Conservation (phyloP, 2,113 vertebrate species). For the Alexandromys fortis region DNA sequence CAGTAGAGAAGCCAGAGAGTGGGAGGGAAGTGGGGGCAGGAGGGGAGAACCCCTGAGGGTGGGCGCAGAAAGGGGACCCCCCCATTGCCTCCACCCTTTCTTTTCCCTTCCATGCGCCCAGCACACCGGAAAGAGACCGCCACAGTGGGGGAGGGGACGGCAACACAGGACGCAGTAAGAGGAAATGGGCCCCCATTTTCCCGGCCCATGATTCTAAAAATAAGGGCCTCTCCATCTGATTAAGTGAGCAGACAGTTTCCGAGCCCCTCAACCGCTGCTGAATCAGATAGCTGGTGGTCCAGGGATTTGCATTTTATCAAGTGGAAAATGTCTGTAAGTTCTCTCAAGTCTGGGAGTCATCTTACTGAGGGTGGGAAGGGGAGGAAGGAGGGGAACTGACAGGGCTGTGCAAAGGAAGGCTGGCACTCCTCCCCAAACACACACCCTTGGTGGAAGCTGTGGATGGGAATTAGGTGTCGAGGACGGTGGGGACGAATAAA, state of each 20-base stretch:
- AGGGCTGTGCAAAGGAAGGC: background rate
- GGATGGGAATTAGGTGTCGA: background rate
- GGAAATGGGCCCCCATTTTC: background rate
- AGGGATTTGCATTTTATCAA: background rate
- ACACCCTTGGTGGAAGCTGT: background rate
- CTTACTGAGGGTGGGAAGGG: background rate
- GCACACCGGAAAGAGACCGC: background rate
- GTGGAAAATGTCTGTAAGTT: background rate
- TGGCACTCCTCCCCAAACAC: background rate
- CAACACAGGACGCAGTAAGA: background rate
- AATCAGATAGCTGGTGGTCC: background rate
- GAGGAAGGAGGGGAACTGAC: background rate
- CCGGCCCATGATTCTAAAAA: conserved; percentile 9
- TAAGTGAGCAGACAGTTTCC: background rate
- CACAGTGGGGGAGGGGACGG: background rate
- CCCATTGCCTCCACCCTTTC: background rate
- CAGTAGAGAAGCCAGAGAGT: no score
- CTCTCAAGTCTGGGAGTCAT: background rate
- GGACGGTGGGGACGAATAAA: background rate
- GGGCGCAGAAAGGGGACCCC: background rate
- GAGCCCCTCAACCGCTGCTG: background rate
- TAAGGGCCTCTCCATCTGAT: background rate
- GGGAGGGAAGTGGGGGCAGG: no score
- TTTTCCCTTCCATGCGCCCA: background rate
- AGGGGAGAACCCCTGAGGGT: no score